Evolutionary conservation across 1,140 invertebrate genomes (phyloP).

Genomic region (Elymnias hypermnestra): DNA sequence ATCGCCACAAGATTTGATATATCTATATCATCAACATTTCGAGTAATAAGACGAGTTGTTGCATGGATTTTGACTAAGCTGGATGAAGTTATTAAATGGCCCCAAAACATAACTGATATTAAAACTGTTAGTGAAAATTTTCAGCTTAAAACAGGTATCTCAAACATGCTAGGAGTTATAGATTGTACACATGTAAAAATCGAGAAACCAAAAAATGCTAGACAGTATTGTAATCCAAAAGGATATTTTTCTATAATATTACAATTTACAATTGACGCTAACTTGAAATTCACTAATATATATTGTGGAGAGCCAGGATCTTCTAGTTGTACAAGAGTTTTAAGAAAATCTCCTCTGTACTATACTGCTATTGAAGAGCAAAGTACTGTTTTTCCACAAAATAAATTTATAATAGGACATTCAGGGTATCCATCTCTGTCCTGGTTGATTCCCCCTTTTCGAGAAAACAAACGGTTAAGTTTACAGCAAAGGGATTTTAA

Average conservation of each 20-base stretch:
- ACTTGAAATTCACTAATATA: slow-evolving; percentile 43
- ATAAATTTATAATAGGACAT: slow-evolving; percentile 45
- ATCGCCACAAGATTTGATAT: slow-evolving; percentile 55
- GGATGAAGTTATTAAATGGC: slow-evolving; percentile 51
- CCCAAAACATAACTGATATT: slow-evolving; percentile 36
- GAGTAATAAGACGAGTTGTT: slow-evolving; percentile 47
- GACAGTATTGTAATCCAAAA: slow-evolving; percentile 49
- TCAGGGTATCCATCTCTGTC: slow-evolving; percentile 46
- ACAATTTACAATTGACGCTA: slow-evolving; percentile 48
- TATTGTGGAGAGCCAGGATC: slow-evolving; percentile 54
- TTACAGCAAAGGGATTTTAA: slow-evolving; percentile 49
- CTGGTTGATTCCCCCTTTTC: slow-evolving; percentile 47
- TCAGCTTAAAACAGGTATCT: slow-evolving; percentile 38
- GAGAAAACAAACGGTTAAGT: slow-evolving; percentile 51
- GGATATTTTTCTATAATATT: slow-evolving; percentile 53
- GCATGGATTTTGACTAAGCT: slow-evolving; percentile 54
- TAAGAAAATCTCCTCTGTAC: slow-evolving; percentile 25
- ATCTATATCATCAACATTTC: slow-evolving; percentile 56
- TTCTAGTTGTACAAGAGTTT: slow-evolving; percentile 35
- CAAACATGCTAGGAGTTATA: slow-evolving; percentile 45
- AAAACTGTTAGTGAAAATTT: slow-evolving; percentile 38
- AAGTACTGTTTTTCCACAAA: slow-evolving; percentile 41
- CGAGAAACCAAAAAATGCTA: slow-evolving; percentile 49
- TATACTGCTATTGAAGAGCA: slow-evolving; percentile 38
- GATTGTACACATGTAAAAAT: slow-evolving; percentile 52